Base-by-base conservation (phyloP, 2,888 invertebrate species). In the Sminthurides aquaticus region DNA sequence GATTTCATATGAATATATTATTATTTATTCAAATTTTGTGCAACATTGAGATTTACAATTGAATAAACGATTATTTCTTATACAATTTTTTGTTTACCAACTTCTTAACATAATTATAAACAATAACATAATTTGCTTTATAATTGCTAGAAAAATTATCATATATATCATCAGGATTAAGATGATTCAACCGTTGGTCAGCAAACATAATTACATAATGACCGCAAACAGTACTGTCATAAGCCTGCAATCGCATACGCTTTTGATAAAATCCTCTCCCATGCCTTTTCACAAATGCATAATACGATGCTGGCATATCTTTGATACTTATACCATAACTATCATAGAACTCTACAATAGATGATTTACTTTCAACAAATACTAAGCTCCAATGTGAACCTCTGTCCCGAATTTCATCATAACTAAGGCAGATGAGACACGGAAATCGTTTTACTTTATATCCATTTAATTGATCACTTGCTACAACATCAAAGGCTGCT, bases 321-420 rank as follows among this genome's bases (percentile, higher is more conserved):
- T 57, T 25, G 1, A 70, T 57, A 11, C 63, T 49, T 8, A 28
- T 15, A 25, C 67, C 69, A 61, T 60, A 68, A 5, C 48, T 48
- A 48, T 59, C 52, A 24, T 58, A 63, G 52, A 66, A 66, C 28
- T 64, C 64, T 22, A 67, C n/a, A 29, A 25, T 22, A 22, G 18
- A 24, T 18, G 27, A 27, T 15, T 28, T 29, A 29, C 15, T 15
- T 18, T 15, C 43, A 3, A 67, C 60, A 56, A 25, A 65, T 5
- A 69, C 27, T 1, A 22, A 52, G 0, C 60, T 1, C 69, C 69
- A 69, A 49, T 69, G 69, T 3, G 61, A 29, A 5, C 69, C 69
- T 2, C 2, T 1, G 18, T 58, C 15, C 2, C 18, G 2, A 5
- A 26, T 49, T 1, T 18, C 28, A 18, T 69, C 29, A 28, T 49